phyloP scores from a whole-genome alignment of 2,113 vertebrate species.

The Anoura caudifer region DNA sequence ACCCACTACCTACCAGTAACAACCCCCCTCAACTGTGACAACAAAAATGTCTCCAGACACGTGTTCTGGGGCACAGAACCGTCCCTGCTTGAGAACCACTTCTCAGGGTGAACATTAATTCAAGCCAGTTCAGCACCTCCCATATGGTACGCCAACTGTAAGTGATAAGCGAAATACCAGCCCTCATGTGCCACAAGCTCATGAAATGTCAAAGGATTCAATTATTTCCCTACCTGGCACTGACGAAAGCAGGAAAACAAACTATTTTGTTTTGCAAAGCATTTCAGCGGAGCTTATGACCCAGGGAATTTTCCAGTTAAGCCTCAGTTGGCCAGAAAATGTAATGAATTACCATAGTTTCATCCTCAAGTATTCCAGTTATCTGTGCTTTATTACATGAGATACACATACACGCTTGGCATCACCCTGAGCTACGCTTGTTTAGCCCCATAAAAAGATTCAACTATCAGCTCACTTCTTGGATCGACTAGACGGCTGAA shows the following conservation, averaged over 20 bases:
- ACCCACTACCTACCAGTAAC: background rate
- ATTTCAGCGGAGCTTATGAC: background rate
- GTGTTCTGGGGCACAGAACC: background rate
- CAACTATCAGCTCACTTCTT: background rate
- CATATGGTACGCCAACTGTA: accelerated
- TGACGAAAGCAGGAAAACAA: background rate
- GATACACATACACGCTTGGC: accelerated
- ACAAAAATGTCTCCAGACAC: background rate
- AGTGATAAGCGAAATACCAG: background rate
- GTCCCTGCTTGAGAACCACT: background rate
- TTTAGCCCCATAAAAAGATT: background rate
- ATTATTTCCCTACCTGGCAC: background rate
- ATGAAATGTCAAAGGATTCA: background rate
- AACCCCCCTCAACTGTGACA: background rate
- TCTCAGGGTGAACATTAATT: background rate
- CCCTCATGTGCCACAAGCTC: background rate
- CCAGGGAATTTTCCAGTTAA: conserved; percentile 8
- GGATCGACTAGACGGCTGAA: background rate
- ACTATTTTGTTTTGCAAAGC: background rate
- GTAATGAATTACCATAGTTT: background rate
- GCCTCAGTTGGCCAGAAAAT: background rate
- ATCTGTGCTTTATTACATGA: background rate
- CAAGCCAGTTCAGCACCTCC: background rate
- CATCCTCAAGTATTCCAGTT: background rate
- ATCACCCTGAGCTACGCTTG: background rate